Base-by-base conservation (phyloP, 2,113 vertebrate species). In the Thinocorus orbignyianus region DNA sequence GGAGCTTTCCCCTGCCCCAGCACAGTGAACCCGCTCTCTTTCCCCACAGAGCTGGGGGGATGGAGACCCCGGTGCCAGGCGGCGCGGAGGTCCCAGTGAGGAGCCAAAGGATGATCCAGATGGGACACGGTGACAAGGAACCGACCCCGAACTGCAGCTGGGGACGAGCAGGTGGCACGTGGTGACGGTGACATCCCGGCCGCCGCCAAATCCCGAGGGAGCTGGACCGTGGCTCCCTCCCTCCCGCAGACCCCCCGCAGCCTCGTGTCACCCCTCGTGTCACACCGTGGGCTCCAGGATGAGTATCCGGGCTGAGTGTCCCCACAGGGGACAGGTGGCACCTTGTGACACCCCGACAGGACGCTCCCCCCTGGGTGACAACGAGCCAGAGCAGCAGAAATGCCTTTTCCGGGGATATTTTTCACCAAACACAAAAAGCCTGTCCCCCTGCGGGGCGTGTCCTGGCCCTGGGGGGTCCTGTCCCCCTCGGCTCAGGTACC, bases 61-160 rank as follows among this genome's bases (percentile, higher is more conserved):
- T 57, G 14, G 39, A 68, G 39, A 31, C 24, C 30, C 30, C 77
- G 7, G 2, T 48, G 24, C 28, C 16, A 1, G 37, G 79, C 49
- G 48, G 41, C 7, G 1, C 48, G 11, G 48, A 57, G 22, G 10
- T 46, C 48, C n/a, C 3, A 1, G 37, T 2, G 3, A 46, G 60
- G 30, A 79, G 31, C 31, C 19, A 3, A 37, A 35, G 57, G 37
- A 20, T 8, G 7, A 28, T 14, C 37, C 4, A 4, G 42, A 42
- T 0, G 1, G 80, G 49, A 35, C 20, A n/a, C 62, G 79, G 55
- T 6, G 12, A 9, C 1, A 2, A 77, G 85, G 65, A 62, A 35
- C 62, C 1, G 4, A 18, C 20, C 4, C 13, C 6, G 2, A 37
- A 49, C 15, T 2, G 7, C 1, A 2, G 20, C 77, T 5, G 11